These are phyloP conservation scores for Nomada goodeniana DNA, from an alignment of 2,888 invertebrate genomes.

Conservation along the genomic window DNA sequence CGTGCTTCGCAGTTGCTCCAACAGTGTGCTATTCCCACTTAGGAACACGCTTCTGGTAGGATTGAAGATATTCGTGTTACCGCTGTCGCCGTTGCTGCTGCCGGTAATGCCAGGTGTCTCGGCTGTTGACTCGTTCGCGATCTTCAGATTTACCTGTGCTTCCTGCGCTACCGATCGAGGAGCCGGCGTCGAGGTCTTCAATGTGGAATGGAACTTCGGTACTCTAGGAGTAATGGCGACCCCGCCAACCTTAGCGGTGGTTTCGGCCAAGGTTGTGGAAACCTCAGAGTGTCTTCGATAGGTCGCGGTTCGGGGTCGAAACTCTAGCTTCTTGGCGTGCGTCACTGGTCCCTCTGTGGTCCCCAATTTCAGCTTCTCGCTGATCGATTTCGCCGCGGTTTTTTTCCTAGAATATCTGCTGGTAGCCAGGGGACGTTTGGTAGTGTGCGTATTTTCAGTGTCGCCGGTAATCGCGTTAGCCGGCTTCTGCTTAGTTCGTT, in stretches of 20 bases:
- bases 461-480: slow-evolving; percentile 58
- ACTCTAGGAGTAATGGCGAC: slow-evolving; percentile 77
- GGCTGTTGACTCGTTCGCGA: slow-evolving; percentile 61
- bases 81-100: slow-evolving; percentile 75
- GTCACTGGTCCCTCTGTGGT: slow-evolving; percentile 40
- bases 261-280: slow-evolving; percentile 59
- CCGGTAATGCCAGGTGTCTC: slow-evolving; percentile 60
- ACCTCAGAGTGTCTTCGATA: slow-evolving; percentile 80
- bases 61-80: slow-evolving; percentile 79
- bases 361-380: slow-evolving; percentile 21
- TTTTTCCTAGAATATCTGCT: slow-evolving; percentile 71
- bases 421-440: slow-evolving; percentile 44
- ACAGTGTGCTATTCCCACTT: slow-evolving; percentile 74
- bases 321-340: slow-evolving; percentile 69
- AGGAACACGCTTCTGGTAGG: slow-evolving; percentile 77
- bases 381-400: slow-evolving; percentile 50
- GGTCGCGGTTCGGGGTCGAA: slow-evolving; percentile 80
- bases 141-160: slow-evolving; percentile 71
- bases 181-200: slow-evolving; percentile 53
- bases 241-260: slow-evolving; percentile 48
- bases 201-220: slow-evolving; percentile 66
- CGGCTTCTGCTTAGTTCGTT: slow-evolving; percentile 45
- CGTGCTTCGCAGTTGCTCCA: slow-evolving; percentile 81
- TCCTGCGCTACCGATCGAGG: slow-evolving; percentile 76
- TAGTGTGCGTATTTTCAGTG: slow-evolving; percentile 16